These are phyloP conservation scores for Acanthosoma haemorrhoidale DNA, from an alignment of 2,888 invertebrate genomes.

Conservation along the genomic window DNA sequence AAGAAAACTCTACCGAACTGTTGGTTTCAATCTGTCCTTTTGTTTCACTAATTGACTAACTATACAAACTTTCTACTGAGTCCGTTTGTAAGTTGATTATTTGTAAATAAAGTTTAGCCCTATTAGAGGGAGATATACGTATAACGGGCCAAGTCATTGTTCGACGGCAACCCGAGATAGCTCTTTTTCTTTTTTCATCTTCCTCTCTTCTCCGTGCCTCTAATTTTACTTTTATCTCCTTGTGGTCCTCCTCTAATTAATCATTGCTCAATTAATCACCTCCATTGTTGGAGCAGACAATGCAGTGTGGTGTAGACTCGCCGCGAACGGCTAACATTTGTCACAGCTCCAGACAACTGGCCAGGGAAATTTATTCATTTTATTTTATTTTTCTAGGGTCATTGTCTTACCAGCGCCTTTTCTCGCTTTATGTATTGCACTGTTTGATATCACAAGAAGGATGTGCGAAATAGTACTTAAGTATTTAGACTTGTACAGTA, in stretches of 20 bases:
- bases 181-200: not conserved
- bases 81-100: not conserved
- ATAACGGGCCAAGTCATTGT: not conserved
- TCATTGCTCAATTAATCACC: constrained; percentile 6
- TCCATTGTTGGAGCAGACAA: constrained; percentile 8
- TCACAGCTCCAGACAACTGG: not conserved
- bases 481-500: too few relatives aligned
- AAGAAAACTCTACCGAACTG: not conserved
- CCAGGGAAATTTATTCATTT: not conserved
- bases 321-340: not conserved
- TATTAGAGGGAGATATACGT: too few relatives aligned
- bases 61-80: not conserved
- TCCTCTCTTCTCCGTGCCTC: not conserved
- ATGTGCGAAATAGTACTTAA: too few relatives aligned
- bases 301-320: not conserved
- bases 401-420: too few relatives aligned
- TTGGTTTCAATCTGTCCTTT: not conserved
- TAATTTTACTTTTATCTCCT: constrained; percentile 10
- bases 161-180: not conserved
- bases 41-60: not conserved
- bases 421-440: too few relatives aligned
- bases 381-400: too few relatives aligned
- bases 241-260: not conserved
- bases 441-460: too few relatives aligned
- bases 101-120: not conserved